Evolutionary conservation across 2,113 vertebrate species (phyloP), one percentile per base, ranked within the genome.

Genomic region (Catharus minimus): DNA sequence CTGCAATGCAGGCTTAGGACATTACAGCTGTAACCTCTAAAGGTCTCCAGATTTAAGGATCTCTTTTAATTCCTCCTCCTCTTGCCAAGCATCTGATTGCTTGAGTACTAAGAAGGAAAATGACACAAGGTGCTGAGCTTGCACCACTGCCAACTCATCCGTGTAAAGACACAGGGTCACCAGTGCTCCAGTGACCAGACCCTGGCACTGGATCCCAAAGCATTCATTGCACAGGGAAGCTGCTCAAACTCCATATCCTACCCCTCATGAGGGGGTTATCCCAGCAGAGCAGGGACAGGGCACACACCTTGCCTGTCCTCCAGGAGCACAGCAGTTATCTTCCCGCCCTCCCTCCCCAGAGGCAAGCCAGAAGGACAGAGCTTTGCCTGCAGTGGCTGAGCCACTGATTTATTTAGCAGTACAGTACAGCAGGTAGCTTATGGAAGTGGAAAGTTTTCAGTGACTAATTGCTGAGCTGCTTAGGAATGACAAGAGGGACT

Each of bases 381-480:
- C 57, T 93, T 33, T 90, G 69, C 87, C 89, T 82, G 87, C 82
- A 82, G 73, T 77, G 71, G 86, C 89, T 90, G 73, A 89, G 80
- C 85, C 85, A 65, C 61, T 89, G 41, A 83, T 60, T 93, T 94
- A 90, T 94, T 95, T 82, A 95, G 92, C 68, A 69, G n/a, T 15
- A 32, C 73, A 50, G 75, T 89, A 91, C 32, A 78, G 72, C 76
- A 94, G 83, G 90, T 83, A 92, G 78, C 76, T 89, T 84, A 65
- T 60, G 91, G 94, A 79, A 89, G 84, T 66, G 81, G 95, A 92
- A 95, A 92, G 90, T 92, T 96, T 95, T 87, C 65, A 49, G 65
- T 86, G 89, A 62, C 79, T 94, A 94, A 95, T 91, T 93, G 91
- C 94, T 78, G 76, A 96, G 82, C 86, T 86, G 58, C 87, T 86